Evolutionary conservation across 1,140 invertebrate species (phyloP), one percentile per base, ranked within the genome.

Genomic region (Lasioglossum albipes): DNA sequence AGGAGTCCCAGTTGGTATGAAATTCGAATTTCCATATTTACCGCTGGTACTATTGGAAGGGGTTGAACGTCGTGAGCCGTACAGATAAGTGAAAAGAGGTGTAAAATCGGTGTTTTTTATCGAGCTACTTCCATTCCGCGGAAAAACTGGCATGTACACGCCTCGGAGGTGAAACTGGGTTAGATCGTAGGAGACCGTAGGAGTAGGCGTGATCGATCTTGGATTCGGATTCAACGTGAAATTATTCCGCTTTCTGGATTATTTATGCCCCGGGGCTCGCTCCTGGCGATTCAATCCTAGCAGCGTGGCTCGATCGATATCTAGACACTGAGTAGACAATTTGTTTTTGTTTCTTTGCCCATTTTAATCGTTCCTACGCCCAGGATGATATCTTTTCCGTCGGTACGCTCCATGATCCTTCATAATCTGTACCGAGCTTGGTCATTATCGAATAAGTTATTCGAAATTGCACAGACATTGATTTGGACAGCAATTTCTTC

Each of bases 201-300:
- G 68, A 79, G 84, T 79, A 85, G 75, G 64, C 81, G 81, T 86
- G 68, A 86, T 86, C 85, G 85, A 86, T 86, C 84, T 85, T 45
- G 73, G 76, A 86, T 86, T 86, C 82, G 75, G 83, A 86, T 86
- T 86, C 84, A 83, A 80, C 73, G 81, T 68, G 62, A 86, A 86
- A 86, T 86, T 86, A 85, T 86, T 82, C 80, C 69, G 78, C 67
- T 73, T 71, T 77, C 77, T 81, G 79, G 80, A 86, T 86, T 86
- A 86, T 86, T 86, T 84, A 86, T 85, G 79, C 57, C 59, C 49
- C 27, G 64, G 42, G 59, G 75, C 31, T 36, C 27, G 22, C 13
- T n/a, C 49, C 36, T 61, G 42, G 71, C 67, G 62, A 69, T 79
- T 49, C 57, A 70, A 80, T 64, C 59, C 31, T 54, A 68, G 59